These are phyloP conservation scores for Onychomys torridus DNA, from an alignment of 2,797 vertebrate species.

Conservation along the genomic window DNA sequence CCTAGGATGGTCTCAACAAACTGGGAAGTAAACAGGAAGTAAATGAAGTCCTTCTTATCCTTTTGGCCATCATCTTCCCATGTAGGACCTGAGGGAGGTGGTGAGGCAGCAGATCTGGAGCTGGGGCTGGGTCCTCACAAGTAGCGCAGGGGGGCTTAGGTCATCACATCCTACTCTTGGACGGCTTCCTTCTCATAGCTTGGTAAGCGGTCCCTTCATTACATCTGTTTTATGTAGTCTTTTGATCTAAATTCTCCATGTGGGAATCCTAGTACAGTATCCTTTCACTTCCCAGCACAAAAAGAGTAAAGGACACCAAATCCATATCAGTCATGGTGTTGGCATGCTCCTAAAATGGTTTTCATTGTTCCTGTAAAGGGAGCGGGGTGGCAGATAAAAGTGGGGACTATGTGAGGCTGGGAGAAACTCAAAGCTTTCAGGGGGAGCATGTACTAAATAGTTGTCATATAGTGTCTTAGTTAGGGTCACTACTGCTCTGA, in stretches of 20 bases:
- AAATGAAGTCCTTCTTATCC: neutral
- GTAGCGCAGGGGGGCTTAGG: neutral
- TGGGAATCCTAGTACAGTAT: neutral
- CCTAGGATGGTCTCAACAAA: neutral
- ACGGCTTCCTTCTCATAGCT: neutral
- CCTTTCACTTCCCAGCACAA: neutral
- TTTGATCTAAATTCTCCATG: neutral
- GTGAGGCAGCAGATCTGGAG: neutral
- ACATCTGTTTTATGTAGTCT: neutral
- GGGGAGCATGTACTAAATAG: neutral
- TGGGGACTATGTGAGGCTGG: neutral
- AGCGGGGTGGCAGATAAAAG: neutral
- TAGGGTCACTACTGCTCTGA: neutral
- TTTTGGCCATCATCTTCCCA: neutral
- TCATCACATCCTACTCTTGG: neutral
- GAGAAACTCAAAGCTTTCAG: neutral
- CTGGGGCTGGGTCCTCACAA: neutral
- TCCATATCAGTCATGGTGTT: neutral
- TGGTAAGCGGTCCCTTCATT: neutral
- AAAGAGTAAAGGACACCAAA: neutral
- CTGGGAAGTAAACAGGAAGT: neutral
- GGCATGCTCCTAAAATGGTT: neutral
- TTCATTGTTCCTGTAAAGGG: neutral
- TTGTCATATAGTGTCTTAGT: neutral
- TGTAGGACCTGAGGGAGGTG: neutral